These are phyloP conservation scores for Pocillopora damicornis DNA, from an alignment of 64 coral and sea anemone genomes.

Conservation along the genomic window DNA sequence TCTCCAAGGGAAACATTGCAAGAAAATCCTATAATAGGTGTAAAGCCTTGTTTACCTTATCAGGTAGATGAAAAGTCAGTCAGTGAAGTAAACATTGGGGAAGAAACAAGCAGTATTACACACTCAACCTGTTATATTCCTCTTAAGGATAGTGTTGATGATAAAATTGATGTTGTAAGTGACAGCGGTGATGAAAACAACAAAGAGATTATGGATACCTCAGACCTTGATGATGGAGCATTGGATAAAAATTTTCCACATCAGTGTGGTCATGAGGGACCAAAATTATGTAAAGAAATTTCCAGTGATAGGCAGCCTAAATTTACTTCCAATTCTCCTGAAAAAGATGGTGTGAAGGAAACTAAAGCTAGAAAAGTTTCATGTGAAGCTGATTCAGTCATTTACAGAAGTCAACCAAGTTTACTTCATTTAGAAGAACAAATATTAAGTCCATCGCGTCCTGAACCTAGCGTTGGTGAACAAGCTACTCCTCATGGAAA, in stretches of 20 bases:
- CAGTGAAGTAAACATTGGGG: no score
- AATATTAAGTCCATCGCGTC: not conserved
- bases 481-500: constrained; percentile 80
- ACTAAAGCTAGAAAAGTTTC: not conserved
- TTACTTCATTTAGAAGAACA: not conserved
- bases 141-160: not conserved
- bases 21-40: not conserved
- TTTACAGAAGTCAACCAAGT: not conserved
- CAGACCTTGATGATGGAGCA: no score
- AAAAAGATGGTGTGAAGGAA: not conserved
- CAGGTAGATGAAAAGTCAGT: not conserved
- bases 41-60: not conserved
- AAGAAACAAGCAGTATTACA: not conserved
- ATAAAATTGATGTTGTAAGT: not conserved
- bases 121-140: not conserved
- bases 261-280: not conserved
- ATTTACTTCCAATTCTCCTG: not conserved
- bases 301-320: not conserved
- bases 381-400: not conserved
- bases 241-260: not conserved
- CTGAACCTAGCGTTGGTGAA: constrained; percentile 55
- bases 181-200: not conserved
- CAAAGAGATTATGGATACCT: no score
- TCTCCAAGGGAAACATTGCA: not conserved
- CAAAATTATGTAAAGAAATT: not conserved